Conservation (phyloP, 2,797 vertebrate genomes). For the Esox lucius region DNA sequence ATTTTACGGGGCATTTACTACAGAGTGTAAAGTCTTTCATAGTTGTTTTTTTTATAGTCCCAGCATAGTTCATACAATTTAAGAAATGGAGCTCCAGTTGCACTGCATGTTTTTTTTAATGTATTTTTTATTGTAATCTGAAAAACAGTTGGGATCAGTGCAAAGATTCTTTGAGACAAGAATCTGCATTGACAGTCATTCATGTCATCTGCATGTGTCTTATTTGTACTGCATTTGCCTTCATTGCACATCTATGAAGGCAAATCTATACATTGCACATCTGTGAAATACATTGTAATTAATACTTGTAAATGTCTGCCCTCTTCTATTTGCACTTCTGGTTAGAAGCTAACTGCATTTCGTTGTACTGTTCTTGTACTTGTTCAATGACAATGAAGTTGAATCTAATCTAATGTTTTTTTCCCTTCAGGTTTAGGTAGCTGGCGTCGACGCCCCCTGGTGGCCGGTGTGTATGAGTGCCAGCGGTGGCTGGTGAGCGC, state of each 20-base stretch:
- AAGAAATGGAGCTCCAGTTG: conserved; percentile 12
- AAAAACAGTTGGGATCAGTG: background rate
- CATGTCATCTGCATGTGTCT: background rate
- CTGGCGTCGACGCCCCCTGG: conserved; percentile 18
- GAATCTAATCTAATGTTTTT: background rate
- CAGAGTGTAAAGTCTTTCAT: background rate
- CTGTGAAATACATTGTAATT: no score
- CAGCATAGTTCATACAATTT: conserved; percentile 2
- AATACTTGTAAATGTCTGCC: no score
- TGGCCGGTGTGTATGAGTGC: conserved; percentile 57
- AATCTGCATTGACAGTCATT: background rate
- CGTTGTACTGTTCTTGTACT: no score
- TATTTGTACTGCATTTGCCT: no score
- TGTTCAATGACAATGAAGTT: no score
- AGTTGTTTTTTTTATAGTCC: background rate
- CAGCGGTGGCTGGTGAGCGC: conserved; percentile 33
- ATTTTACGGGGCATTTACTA: background rate
- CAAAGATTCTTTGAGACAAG: background rate
- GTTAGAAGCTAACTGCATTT: no score
- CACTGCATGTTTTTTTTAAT: background rate
- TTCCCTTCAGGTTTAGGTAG: conserved; percentile 12
- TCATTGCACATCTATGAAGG: no score
- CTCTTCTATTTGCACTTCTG: no score
- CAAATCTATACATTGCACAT: no score
- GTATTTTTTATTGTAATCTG: background rate